Conservation (phyloP, 2,797 vertebrate species). For the Sitta carolinensis region DNA sequence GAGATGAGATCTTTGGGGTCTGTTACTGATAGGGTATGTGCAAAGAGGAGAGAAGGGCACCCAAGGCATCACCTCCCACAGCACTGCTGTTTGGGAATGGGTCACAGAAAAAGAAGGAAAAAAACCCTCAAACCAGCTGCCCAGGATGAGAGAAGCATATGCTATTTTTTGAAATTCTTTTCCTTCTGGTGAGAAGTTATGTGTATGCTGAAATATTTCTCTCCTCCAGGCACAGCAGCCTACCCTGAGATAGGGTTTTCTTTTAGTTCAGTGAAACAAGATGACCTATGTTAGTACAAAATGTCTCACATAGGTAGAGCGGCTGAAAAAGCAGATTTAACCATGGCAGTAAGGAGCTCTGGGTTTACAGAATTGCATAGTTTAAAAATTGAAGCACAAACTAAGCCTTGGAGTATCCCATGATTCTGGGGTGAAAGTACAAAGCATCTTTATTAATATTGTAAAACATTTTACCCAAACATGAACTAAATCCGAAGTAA, state of each 20-base stretch:
- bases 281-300: not conserved
- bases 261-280: not conserved
- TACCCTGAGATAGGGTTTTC: not conserved
- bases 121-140: not conserved
- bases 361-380: not conserved
- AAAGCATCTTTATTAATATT: conserved; percentile 21
- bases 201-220: not conserved
- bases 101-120: too few species aligned
- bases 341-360: not conserved
- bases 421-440: not conserved
- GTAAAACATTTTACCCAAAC: not conserved
- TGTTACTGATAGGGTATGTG: not conserved
- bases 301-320: not conserved
- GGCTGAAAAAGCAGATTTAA: not conserved
- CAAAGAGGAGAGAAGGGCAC: not conserved
- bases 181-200: not conserved
- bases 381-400: not conserved
- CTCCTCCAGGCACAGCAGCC: not conserved
- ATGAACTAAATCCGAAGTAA: conserved; percentile 30
- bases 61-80: not conserved
- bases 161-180: not conserved
- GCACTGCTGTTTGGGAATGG: not conserved
- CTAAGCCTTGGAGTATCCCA: not conserved
- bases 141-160: fast-evolving
- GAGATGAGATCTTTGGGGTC: not conserved